Conservation (phyloP, 2,113 vertebrate genomes). For the Cryptotis parvus region DNA sequence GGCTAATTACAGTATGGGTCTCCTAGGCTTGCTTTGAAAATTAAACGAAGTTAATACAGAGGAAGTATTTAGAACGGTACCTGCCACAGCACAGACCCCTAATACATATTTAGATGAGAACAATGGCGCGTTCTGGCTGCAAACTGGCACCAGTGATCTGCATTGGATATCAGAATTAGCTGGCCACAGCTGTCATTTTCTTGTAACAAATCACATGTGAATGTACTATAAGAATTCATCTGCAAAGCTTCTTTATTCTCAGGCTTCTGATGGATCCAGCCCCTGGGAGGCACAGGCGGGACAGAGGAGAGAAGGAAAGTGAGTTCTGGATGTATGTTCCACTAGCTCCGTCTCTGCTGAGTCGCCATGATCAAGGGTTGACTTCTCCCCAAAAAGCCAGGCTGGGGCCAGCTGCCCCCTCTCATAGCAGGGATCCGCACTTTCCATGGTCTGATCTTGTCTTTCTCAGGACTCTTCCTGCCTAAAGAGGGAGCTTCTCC, state of each 20-base stretch:
- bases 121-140: not conserved
- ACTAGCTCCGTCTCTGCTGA: not conserved
- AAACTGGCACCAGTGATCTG: not conserved
- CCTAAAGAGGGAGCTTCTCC: not conserved
- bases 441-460: not conserved
- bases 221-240: not conserved
- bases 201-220: not conserved
- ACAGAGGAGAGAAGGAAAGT: not conserved
- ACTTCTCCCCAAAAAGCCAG: not conserved
- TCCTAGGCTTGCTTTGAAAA: not conserved
- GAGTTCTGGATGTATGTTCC: not conserved
- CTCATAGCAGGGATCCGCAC: not conserved
- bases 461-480: not conserved
- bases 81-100: constrained; percentile 7
- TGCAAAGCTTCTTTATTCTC: not conserved
- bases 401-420: not conserved
- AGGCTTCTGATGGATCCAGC: not conserved
- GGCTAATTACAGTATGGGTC: not conserved
- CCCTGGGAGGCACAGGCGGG: not conserved
- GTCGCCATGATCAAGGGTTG: not conserved
- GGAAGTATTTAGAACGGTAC: not conserved
- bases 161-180: not conserved
- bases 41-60: not conserved
- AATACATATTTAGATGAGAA: not conserved
- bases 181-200: not conserved